Evolutionary conservation across 1,140 invertebrate genomes (phyloP).

Genomic region (Drosophila leontia): DNA sequence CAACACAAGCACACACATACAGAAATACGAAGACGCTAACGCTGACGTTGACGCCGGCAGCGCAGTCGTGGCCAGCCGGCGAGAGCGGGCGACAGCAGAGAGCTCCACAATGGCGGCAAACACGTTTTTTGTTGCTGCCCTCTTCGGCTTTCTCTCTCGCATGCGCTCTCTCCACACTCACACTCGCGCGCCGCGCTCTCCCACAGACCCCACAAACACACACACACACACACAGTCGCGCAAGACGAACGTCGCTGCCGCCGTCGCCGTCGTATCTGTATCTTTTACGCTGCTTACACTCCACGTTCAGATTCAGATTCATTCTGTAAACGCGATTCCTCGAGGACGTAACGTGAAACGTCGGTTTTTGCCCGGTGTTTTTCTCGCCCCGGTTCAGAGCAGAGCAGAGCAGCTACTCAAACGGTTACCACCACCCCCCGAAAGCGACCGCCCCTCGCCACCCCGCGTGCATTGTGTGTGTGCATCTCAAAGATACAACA

Average conservation of each 20-base stretch:
- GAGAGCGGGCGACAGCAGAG: slow-evolving; percentile 23
- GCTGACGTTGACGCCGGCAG: slow-evolving; percentile 28
- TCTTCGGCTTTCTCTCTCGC: slow-evolving; percentile 74
- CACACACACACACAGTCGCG: slow-evolving; percentile 29
- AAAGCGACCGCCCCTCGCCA: slow-evolving; percentile 12
- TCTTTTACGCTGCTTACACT: slow-evolving; percentile 85
- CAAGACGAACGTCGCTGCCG: slow-evolving; percentile 40
- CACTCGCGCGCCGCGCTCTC: slow-evolving; percentile 37
- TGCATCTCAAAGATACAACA: slow-evolving; percentile 41
- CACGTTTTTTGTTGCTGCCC: slow-evolving; percentile 78
- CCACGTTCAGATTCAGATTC: slow-evolving; percentile 85
- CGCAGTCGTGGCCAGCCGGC: slow-evolving; percentile 39
- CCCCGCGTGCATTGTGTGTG: slow-evolving; percentile 27
- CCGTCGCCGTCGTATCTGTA: slow-evolving; percentile 67
- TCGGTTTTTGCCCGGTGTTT: slow-evolving; percentile 79
- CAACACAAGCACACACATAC: slow-evolving; percentile 50
- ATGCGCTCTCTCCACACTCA: slow-evolving; percentile 74
- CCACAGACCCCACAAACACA: slow-evolving; percentile 37
- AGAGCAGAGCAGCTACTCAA: slow-evolving; percentile 56
- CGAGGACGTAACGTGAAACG: slow-evolving; percentile 85
- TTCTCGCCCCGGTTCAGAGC: slow-evolving; percentile 23
- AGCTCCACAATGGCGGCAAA: slow-evolving; percentile 74
- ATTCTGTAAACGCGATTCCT: slow-evolving; percentile 85
- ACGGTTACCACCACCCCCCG: slow-evolving; percentile 63
- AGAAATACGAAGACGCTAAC: slow-evolving; percentile 40